A percentile compares a stretch with the other conserved stretches of the same genome.
Conservation (phyloP, 2,113 vertebrate genomes). For the Macquaria australasica region DNA sequence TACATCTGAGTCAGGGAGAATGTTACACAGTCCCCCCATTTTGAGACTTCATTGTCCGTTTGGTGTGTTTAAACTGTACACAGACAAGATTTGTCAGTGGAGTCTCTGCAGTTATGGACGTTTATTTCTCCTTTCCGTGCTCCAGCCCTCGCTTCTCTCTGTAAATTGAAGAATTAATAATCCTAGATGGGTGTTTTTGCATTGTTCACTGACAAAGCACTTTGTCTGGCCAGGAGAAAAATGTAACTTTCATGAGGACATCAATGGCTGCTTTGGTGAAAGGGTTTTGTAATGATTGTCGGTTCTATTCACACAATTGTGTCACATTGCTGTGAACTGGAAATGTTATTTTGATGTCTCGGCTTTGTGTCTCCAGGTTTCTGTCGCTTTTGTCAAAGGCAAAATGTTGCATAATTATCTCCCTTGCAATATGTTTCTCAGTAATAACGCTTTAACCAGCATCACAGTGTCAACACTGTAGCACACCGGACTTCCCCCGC, state of each 20-base stretch:
- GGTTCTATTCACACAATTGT: conserved; percentile 26
- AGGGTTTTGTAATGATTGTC: conserved; percentile 45
- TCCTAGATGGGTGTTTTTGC: not conserved
- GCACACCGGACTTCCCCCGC: conserved; percentile 41
- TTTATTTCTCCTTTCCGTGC: not conserved
- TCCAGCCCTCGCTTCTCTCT: not conserved
- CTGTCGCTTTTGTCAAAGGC: conserved; percentile 25
- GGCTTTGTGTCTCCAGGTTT: conserved; percentile 41
- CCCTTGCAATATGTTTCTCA: conserved; percentile 22
- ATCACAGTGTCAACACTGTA: conserved; percentile 1
- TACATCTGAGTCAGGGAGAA: conserved; percentile 29
- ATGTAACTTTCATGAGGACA: conserved; percentile 35
- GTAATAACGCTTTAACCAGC: conserved; percentile 32
- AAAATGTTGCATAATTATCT: conserved; percentile 59
- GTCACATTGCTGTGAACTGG: conserved; percentile 8
- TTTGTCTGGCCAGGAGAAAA: conserved; percentile 38
- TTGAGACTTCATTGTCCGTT: not conserved
- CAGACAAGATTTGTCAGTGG: not conserved
- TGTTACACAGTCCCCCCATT: not conserved
- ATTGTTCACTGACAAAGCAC: conserved; percentile 53
- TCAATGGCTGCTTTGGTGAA: conserved; percentile 41
- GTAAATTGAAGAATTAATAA: conserved; percentile 56
- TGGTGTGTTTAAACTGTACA: conserved; percentile 24
- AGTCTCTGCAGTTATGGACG: not conserved
- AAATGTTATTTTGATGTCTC: conserved; percentile 58